Base-by-base conservation (phyloP, 2,888 invertebrate genomes). In the Cecidostiba fungosa region DNA sequence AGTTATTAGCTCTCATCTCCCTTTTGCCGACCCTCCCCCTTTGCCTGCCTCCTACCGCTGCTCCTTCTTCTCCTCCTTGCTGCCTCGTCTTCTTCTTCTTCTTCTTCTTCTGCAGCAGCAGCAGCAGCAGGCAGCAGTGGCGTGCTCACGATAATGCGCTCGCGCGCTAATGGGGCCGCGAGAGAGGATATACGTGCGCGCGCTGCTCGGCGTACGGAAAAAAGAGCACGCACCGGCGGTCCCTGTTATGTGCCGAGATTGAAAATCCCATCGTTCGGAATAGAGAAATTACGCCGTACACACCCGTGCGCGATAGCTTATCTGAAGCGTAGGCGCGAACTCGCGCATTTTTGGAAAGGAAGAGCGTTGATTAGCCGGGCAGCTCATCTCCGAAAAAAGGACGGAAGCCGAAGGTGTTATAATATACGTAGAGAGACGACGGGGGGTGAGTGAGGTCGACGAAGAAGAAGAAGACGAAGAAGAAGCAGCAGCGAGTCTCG, bases 1-100 rank as follows among this genome's bases (percentile, higher is more conserved):
- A 90, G 91, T 92, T 92, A 92, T 92, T 92, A 92, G 91, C 86
- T 87, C 86, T 84, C 81, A 84, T 86, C 83, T 86, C 85, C 82
- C 80, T 85, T 72, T 85, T 66, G 74, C 72, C 82, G 47, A 4
- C 77, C 73, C 74, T 69, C 83, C 72, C 82, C 47, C 73, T 77
- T 16, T 26, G 72, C 69, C 77, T 39, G 69, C 80, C 43, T 82
- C 83, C 85, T 80, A 50, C 59, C 66, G 26, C 80, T 83, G 77
- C 85, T 59, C 82, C 50, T 43, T 82, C 77, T 50, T 74, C 80
- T 77, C 50, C 32, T 81, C n/a, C n/a, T n/a, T n/a, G n/a, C n/a
- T n/a, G n/a, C n/a, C n/a, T 87, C 86, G 85, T 70, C 81, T n/a
- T 80, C 76, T 59, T 70, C 79, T 81, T 47, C 50, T 82, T 47